Base-by-base conservation (phyloP, 2,113 vertebrate genomes). In the Perognathus longimembris region DNA sequence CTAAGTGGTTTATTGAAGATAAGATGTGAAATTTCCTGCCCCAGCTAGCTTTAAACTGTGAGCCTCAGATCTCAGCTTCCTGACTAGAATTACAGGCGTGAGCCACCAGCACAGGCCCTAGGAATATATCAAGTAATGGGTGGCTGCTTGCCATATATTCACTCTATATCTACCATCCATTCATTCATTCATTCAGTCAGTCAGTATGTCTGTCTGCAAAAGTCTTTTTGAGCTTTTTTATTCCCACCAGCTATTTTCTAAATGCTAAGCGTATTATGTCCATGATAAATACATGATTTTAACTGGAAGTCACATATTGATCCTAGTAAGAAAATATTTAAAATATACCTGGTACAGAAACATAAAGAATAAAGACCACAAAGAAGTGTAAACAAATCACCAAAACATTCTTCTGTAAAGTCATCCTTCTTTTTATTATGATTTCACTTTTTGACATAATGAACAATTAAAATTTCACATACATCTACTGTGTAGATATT, bases 391-490 rank as follows among this genome's bases (percentile, higher is more conserved):
- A 66, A 7, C 15, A 91, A 83, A 85, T 36, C 76, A 32, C 30
- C 85, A 7, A 95, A 64, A 42, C 32, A 78, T 75, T 36, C 61
- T 17, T 76, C 26, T 3, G 38, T 10, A 75, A 61, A 89, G 75
- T 54, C 42, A 70, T 42, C 34, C 18, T 50, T 84, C 5, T 20
- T 54, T 71, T 81, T 28, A 34, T n/a, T 15, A 5, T 54, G 63
- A 70, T 54, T 91, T 73, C 63, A 66, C 14, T 59, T 91, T 83
- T 54, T 82, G 30, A 83, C 38, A 50, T 3, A 82, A 15, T 24
- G 32, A 69, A 81, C 6, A 91, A 91, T 54, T 73, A 77, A 73
- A 54, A 89, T 94, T 88, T 86, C 76, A 73, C 17, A 34, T 38
- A 4, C 12, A 66, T 69, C 64, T 22, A 71, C 24, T 32, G 50